These are phyloP conservation scores for Caenorhabditis wallacei DNA, from an alignment of 2,888 invertebrate species.

Conservation along the genomic window DNA sequence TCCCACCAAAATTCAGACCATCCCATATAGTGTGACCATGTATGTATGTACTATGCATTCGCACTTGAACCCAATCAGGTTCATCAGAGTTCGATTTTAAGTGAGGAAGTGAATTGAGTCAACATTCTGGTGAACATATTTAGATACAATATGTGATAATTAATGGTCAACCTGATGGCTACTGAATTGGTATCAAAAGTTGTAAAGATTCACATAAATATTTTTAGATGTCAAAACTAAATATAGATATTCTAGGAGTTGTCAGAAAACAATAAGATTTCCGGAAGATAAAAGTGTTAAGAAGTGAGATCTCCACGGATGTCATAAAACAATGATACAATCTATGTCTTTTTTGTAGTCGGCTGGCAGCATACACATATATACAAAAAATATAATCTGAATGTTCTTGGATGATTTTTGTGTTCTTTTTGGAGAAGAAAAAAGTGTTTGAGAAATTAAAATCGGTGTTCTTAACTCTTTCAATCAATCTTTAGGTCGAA, in stretches of 20 bases:
- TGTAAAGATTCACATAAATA: background rate
- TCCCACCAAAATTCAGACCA: background rate
- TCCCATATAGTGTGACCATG: background rate
- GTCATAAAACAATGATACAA: slow-evolving; percentile 18
- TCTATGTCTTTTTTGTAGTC: background rate
- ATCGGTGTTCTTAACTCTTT: too few relatives aligned
- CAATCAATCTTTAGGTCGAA: too few relatives aligned
- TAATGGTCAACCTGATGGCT: background rate
- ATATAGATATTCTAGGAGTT: background rate
- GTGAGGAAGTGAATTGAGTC: background rate
- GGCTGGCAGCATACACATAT: background rate
- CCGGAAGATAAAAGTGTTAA: slow-evolving; percentile 53
- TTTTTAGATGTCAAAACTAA: background rate
- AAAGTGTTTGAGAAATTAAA: background rate
- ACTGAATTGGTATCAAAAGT: background rate
- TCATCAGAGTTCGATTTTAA: background rate
- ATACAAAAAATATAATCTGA: background rate
- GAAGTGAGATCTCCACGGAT: slow-evolving; percentile 6
- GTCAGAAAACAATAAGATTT: slow-evolving; percentile 40
- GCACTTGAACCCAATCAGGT: background rate
- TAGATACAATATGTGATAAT: slow-evolving; percentile 7
- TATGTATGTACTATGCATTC: background rate
- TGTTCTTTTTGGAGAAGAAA: background rate
- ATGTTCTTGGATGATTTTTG: background rate
- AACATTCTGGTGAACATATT: background rate